Base-by-base conservation (phyloP, 2,888 invertebrate species). In the Ptychoptera albimana region DNA sequence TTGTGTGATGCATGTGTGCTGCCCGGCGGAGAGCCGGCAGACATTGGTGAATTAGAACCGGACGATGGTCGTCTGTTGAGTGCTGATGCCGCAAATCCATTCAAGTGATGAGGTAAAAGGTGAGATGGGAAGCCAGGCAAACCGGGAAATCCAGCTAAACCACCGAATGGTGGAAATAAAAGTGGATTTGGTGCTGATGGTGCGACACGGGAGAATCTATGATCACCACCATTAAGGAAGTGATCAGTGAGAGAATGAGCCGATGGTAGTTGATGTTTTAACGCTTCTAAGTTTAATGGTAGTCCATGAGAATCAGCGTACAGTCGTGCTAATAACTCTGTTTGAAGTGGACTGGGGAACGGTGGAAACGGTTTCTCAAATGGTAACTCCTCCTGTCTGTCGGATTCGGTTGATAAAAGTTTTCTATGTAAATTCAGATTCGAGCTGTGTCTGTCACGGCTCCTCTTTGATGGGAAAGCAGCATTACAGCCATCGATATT, bases 401-500 rank as follows among this genome's bases (percentile, higher is more conserved):
- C 65, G 11, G 73, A 71, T 41, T 75, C 71, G 2, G 84, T 82
- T 2, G 84, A 84, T 43, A 92, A 64, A 45, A 94, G 70, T 63
- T 93, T 93, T 51, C 89, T 75, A 59, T 96, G 94, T 35, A 96
- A 72, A 60, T 85, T 92, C 45, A 85, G 71, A 60, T 96, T 94
- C 13, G 89, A 79, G 58, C 88, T 88, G 64, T 96, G 94, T 2
- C 91, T 74, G 57, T 96, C 94, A 54, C 93, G 78, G 56, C 85
- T 88, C 46, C 91, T 72, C 60, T 91, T 93, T 1, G 93, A 92
- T 6, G 91, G 86, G 61, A 94, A 96, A 1, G 91, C 85, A 0
- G 93, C 93, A 65, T 86, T 86, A 62, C 96, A 96, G 1, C 93
- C 92, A 51, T 92, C 92, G 23, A 91, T 82, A 56, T 82, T 87